phyloP scores from a whole-genome alignment of 2,113 vertebrate species.

The Rhynchomys soricoides region DNA sequence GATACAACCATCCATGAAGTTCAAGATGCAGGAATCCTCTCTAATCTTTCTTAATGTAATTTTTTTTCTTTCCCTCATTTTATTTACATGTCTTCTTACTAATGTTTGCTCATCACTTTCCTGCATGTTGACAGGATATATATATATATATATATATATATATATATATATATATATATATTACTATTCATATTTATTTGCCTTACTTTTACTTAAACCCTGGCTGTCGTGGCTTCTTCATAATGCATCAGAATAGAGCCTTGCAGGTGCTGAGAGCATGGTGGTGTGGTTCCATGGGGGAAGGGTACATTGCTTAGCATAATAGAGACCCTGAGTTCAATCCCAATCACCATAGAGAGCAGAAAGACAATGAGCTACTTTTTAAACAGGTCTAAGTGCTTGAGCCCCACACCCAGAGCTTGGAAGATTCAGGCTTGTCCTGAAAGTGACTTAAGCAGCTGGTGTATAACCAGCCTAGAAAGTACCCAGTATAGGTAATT shows the following conservation, averaged over 20 bases:
- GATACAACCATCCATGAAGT: neutral
- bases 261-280: neutral
- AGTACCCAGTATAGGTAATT: neutral
- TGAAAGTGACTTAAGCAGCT: neutral
- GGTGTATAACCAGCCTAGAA: neutral
- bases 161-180: too few relatives aligned
- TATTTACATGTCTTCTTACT: constrained; percentile 21
- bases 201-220: neutral
- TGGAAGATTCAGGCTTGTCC: neutral
- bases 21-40: constrained; percentile 1
- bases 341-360: neutral
- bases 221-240: neutral
- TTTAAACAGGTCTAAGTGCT: constrained; percentile 4
- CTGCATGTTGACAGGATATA: neutral
- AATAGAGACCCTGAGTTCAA: neutral
- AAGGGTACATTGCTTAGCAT: neutral
- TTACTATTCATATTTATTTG: too few relatives aligned
- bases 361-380: neutral
- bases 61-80: constrained; percentile 53
- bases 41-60: neutral
- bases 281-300: too few relatives aligned
- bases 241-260: constrained; percentile 59
- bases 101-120: constrained; percentile 14
- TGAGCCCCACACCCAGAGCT: neutral
- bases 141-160: too few relatives aligned